Evolutionary conservation across 1,140 invertebrate species (phyloP).

Genomic region (Drosophila arawakana): DNA sequence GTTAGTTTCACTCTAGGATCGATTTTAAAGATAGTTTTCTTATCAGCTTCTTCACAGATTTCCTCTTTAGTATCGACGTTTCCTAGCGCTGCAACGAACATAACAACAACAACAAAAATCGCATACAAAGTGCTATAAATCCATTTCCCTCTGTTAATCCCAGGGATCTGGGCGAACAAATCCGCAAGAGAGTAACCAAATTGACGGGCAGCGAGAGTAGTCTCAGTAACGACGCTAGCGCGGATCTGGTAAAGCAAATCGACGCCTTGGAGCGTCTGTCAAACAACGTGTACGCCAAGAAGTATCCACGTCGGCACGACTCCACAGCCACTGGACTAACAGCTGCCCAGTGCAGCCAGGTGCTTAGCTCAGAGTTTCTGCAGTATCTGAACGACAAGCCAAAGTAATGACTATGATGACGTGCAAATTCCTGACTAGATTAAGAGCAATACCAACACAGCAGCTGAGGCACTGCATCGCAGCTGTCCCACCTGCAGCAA

Average conservation of each 20-base stretch:
- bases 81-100: constrained; percentile 56
- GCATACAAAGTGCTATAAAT: constrained; percentile 27
- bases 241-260: constrained; percentile 88
- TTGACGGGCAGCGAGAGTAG: constrained; percentile 87
- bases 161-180: constrained; percentile 91
- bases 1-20: neutral
- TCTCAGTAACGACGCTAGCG: constrained; percentile 85
- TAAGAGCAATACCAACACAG: constrained; percentile 30
- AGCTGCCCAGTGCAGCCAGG: constrained; percentile 88
- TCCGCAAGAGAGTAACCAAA: constrained; percentile 89
- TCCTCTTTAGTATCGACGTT: neutral
- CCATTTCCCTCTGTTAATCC: constrained; percentile 69
- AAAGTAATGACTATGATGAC: constrained; percentile 40
- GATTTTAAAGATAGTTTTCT: neutral
- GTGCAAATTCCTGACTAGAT: constrained; percentile 57
- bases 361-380: constrained; percentile 90
- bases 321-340: constrained; percentile 89
- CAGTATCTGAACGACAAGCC: constrained; percentile 86
- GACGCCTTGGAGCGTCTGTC: constrained; percentile 89
- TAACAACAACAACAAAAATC: constrained; percentile 24
- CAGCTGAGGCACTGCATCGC: neutral
- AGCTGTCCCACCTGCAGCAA: neutral
- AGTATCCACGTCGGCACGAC: constrained; percentile 86
- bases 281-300: constrained; percentile 89
- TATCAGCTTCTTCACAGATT: neutral